Evolutionary conservation across 2,888 invertebrate species (phyloP), one percentile per base, ranked within the genome.

Genomic region (Malthinus flaveolus): DNA sequence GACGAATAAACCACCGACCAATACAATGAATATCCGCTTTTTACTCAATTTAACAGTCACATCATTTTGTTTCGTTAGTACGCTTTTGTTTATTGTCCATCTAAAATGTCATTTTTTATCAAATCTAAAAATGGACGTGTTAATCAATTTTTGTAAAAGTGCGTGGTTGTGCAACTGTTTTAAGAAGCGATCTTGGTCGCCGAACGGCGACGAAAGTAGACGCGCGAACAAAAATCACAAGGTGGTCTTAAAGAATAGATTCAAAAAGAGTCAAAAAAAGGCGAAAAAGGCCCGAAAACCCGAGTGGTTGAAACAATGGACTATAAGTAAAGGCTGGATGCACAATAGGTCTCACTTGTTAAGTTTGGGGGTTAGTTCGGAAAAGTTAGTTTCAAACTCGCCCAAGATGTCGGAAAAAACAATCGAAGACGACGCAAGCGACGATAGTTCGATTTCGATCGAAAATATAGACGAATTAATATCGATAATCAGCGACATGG

Each of bases 321-420:
- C 79, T 0, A 78, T 79, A n/a, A 78, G 78, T 54, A 79, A 79
- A 60, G 79, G 78, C 1, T 79, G 79, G 79, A 75, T 78, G 57
- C 78, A 78, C 56, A 78, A 78, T 61, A 68, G 75, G 48, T 73
- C 74, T 7, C 77, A 77, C 66, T 65, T 78, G 60, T 63, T 78
- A 11, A 69, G 69, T 35, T 62, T 77, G 31, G 73, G 68, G 5
- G 52, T 53, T 42, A 49, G 50, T 39, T 49, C 54, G 1, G 54
- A 59, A 47, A 59, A 39, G 11, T 32, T 53, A 13, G 37, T 54
- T 1, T 4, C 49, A 53, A 33, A 12, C 3, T 33, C 39, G 51
- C 8, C 52, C 9, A 39, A 45, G 48, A 47, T 52, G 13, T 32
- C 35, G 37, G 5, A 36, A n/a, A 7, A 46, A 44, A n/a, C 35